A percentile compares a stretch with the other conserved stretches of the same genome.
Conservation (phyloP, 2,113 vertebrate genomes). For the Scolopax mira region DNA sequence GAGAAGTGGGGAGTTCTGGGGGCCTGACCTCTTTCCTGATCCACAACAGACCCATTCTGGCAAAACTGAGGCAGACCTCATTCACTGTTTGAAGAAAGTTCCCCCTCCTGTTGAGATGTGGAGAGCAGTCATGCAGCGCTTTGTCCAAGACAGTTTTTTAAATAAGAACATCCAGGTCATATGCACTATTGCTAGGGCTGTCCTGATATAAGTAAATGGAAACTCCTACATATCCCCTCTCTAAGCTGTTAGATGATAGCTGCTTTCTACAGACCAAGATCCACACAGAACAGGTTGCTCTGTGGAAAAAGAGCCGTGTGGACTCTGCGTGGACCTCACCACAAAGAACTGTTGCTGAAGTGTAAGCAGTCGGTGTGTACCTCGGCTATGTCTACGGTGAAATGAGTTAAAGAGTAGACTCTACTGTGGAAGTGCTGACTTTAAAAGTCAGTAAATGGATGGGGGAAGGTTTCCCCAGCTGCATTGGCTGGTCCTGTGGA, state of each 20-base stretch:
- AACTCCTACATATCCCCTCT: neutral
- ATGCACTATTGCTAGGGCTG: neutral
- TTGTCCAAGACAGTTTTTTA: neutral
- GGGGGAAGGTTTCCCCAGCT: neutral
- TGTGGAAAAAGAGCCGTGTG: neutral
- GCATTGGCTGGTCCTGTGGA: neutral
- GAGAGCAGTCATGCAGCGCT: neutral
- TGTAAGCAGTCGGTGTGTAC: neutral
- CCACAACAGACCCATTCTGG: neutral
- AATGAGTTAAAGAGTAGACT: neutral
- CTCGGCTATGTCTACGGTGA: neutral
- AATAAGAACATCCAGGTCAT: neutral
- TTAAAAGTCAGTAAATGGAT: neutral
- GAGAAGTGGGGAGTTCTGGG: neutral
- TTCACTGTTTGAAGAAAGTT: neutral
- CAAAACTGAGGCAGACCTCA: neutral
- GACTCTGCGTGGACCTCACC: neutral
- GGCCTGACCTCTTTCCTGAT: neutral
- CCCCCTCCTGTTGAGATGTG: neutral
- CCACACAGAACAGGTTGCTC: accelerated
- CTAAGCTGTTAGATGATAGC: neutral
- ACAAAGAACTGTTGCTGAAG: neutral
- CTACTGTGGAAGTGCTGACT: neutral
- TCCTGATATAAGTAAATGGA: neutral
- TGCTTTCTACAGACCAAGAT: neutral